Evolutionary conservation across 2,113 vertebrate species (phyloP).

Genomic region (Proterorhinus semilunaris): DNA sequence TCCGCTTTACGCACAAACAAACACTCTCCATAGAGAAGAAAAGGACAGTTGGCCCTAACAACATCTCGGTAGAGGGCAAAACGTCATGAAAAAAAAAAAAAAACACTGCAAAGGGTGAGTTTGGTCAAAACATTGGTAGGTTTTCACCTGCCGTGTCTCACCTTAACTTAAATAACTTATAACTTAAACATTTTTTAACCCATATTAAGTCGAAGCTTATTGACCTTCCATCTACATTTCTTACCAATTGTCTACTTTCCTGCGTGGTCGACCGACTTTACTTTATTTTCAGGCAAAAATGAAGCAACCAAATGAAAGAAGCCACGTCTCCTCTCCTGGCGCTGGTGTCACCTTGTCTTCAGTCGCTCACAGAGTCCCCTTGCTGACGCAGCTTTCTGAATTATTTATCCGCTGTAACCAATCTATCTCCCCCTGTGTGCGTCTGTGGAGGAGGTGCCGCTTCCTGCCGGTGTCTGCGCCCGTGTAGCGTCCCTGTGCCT

Average conservation of each 20-base stretch:
- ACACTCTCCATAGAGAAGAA: neutral
- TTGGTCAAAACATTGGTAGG: no score
- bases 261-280: no score
- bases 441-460: neutral
- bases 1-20: conserved; percentile 28
- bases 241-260: no score
- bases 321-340: neutral
- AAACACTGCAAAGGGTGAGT: no score
- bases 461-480: neutral
- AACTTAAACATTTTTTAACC: no score
- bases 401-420: conserved; percentile 4
- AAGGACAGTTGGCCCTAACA: no score
- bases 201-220: no score
- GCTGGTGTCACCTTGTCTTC: conserved; percentile 6
- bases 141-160: no score
- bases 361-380: neutral
- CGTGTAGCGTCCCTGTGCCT: neutral
- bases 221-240: no score
- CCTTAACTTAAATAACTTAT: no score
- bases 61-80: no score
- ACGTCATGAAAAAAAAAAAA: no score
- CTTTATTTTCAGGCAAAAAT: neutral
- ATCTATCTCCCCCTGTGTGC: neutral
- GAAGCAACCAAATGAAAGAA: neutral
- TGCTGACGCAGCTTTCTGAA: conserved; percentile 1